Conservation (phyloP, 2,797 vertebrate species). For the Dendrocincla fuliginosa region DNA sequence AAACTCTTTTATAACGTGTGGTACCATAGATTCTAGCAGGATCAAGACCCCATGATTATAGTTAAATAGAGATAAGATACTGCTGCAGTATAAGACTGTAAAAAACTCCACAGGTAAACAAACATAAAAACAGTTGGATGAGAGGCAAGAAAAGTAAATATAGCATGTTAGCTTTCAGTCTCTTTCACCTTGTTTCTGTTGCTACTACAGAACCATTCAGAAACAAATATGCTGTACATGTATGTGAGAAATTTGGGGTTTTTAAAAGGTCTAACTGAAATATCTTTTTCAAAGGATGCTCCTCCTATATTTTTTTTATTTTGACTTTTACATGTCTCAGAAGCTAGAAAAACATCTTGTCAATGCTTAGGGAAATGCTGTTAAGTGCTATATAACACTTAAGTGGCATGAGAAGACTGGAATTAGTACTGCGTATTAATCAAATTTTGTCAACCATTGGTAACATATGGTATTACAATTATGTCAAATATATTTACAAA, state of each 20-base stretch:
- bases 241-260: neutral
- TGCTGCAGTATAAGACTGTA: neutral
- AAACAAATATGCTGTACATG: neutral
- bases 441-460: neutral
- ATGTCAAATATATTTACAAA: slow-evolving; percentile 42
- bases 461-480: slow-evolving; percentile 44
- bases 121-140: neutral
- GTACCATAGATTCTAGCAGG: neutral
- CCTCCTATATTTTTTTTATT: neutral
- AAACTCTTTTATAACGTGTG: neutral
- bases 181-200: neutral
- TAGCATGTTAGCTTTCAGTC: neutral
- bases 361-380: neutral
- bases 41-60: neutral
- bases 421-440: neutral
- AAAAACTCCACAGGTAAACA: neutral
- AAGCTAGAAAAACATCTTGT: neutral
- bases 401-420: neutral
- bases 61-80: neutral
- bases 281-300: neutral
- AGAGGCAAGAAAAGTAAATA: neutral
- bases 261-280: neutral
- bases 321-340: neutral
- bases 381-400: neutral
- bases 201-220: neutral